A percentile compares a stretch with the other conserved stretches of the same genome.
phyloP scores from a whole-genome alignment of 2,113 vertebrate genomes.

The Podiceps cristatus region DNA sequence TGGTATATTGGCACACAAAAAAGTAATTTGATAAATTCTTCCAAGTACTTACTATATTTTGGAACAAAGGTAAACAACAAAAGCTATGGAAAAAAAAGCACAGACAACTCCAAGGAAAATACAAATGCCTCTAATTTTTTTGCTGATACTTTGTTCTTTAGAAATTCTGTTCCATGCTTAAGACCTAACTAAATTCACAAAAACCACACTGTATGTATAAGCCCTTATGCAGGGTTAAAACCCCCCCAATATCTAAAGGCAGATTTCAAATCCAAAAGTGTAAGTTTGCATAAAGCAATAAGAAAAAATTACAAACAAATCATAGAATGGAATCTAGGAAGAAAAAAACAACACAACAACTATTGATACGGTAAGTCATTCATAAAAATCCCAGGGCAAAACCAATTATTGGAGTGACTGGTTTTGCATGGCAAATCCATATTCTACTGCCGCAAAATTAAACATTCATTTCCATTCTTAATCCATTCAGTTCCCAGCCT shows the following conservation, averaged over 20 bases:
- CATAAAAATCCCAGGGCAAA: not conserved
- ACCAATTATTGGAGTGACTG: not conserved
- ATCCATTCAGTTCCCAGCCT: not conserved
- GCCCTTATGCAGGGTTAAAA: not conserved
- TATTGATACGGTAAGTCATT: not conserved
- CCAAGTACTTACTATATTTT: constrained; percentile 7
- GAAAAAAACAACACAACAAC: not conserved
- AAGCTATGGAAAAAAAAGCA: not conserved
- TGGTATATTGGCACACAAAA: not conserved
- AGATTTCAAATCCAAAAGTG: constrained; percentile 24
- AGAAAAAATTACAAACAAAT: constrained; percentile 6
- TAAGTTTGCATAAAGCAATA: not conserved
- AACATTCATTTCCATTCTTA: not conserved
- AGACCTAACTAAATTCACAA: not conserved
- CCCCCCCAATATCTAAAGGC: not conserved
- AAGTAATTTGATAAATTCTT: constrained; percentile 7
- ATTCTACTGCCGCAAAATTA: not conserved
- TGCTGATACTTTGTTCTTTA: not conserved
- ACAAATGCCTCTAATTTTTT: not conserved
- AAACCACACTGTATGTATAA: not conserved
- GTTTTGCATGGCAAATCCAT: not conserved
- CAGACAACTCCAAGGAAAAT: not conserved
- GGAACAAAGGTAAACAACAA: constrained; percentile 30
- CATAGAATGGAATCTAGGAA: not conserved
- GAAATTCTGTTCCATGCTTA: not conserved